A percentile compares a stretch with the other conserved stretches of the same genome.
These are phyloP conservation scores for Patella ulyssiponensis DNA, from an alignment of 2,888 invertebrate genomes.

Conservation along the genomic window DNA sequence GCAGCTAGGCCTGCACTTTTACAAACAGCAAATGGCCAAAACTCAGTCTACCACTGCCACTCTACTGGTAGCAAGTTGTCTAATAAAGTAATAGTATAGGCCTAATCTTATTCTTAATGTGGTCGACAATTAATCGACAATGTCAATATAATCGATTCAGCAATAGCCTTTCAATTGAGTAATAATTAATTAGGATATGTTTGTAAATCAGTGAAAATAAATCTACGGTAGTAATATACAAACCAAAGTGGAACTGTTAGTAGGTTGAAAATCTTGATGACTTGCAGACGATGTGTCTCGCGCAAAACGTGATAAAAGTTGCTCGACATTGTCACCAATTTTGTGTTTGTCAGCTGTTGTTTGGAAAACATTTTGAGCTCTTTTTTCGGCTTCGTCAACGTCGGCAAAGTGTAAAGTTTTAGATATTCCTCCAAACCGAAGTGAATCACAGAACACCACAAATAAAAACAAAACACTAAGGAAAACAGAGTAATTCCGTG, in stretches of 20 bases:
- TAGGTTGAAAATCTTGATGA: neutral
- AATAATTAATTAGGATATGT: too few species aligned
- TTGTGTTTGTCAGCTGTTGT: neutral
- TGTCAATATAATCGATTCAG: too few species aligned
- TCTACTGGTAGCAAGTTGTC: too few species aligned
- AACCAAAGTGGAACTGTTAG: too few species aligned
- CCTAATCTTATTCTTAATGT: too few species aligned
- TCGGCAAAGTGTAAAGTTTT: slow-evolving; percentile 10
- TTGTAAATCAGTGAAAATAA: too few species aligned
- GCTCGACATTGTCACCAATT: neutral
- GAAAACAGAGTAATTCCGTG: slow-evolving; percentile 7
- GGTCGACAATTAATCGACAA: too few species aligned
- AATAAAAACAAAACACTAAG: slow-evolving; percentile 3
- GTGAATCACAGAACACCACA: neutral
- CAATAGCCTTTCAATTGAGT: too few species aligned
- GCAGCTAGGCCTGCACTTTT: too few species aligned
- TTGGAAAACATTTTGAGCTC: neutral
- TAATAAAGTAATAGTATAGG: too few species aligned
- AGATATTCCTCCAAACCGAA: slow-evolving; percentile 3
- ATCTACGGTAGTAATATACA: neutral
- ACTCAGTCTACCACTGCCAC: too few species aligned
- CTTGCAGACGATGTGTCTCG: neutral
- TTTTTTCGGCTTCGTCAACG: neutral
- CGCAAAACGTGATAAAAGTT: slow-evolving; percentile 18
- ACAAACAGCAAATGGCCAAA: too few species aligned